phyloP scores from a whole-genome alignment of 2,888 invertebrate genomes.

The Polia nebulosa region DNA sequence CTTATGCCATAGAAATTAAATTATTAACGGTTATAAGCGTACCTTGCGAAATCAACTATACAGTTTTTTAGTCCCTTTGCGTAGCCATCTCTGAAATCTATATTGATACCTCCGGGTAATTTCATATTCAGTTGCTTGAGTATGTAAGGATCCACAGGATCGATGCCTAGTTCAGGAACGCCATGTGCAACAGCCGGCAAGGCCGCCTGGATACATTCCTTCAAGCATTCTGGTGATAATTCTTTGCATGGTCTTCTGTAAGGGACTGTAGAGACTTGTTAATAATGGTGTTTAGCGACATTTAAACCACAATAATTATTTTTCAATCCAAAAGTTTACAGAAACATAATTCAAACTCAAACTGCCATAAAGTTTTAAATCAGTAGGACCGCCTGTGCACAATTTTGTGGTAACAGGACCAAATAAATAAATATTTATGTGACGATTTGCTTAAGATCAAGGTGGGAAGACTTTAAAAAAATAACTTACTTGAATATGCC shows the following conservation, averaged over 20 bases:
- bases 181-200: slow-evolving; percentile 73
- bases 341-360: neutral
- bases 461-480: neutral
- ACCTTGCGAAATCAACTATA: slow-evolving; percentile 76
- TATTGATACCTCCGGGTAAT: slow-evolving; percentile 73
- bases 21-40: neutral
- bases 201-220: slow-evolving; percentile 69
- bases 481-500: slow-evolving; percentile 58
- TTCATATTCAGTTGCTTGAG: slow-evolving; percentile 72
- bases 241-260: slow-evolving; percentile 70
- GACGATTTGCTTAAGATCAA: neutral
- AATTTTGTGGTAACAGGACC: neutral
- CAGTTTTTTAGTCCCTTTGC: slow-evolving; percentile 77
- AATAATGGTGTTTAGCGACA: neutral
- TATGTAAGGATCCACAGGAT: slow-evolving; percentile 75
- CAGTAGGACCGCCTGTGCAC: neutral
- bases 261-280: slow-evolving; percentile 30
- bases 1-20: neutral
- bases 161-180: slow-evolving; percentile 72
- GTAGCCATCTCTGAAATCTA: slow-evolving; percentile 72
- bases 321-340: neutral
- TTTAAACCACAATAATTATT: neutral
- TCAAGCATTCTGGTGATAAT: slow-evolving; percentile 72
- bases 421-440: too few relatives aligned
- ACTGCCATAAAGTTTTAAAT: neutral